Evolutionary conservation across 2,113 vertebrate genomes (phyloP).

Genomic region (Octodon degus): DNA sequence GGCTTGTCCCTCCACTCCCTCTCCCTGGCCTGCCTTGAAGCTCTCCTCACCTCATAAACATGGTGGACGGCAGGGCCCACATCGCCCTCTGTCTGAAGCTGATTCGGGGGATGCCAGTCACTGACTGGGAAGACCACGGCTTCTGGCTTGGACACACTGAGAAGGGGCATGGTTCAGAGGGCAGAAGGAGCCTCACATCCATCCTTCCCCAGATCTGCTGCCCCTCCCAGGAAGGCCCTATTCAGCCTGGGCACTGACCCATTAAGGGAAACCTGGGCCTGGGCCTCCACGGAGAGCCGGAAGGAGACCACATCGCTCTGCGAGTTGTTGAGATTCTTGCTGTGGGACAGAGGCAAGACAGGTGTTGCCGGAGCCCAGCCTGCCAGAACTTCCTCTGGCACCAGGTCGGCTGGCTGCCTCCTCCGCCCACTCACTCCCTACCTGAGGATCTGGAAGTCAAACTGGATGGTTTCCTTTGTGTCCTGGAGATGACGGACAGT

Average conservation of each 20-base stretch:
- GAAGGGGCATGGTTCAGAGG: slow-evolving; percentile 27
- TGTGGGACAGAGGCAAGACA: slow-evolving; percentile 78
- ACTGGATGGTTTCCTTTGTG: slow-evolving; percentile 90
- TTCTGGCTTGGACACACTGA: slow-evolving; percentile 93
- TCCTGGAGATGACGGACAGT: slow-evolving; percentile 91
- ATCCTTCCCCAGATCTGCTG: not conserved
- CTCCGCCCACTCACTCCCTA: slow-evolving; percentile 66
- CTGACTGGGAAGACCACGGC: slow-evolving; percentile 89
- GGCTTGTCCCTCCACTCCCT: not conserved
- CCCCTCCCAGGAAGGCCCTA: not conserved
- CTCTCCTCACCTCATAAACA: slow-evolving; percentile 92
- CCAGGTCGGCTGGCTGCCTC: too few relatives aligned
- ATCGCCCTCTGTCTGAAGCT: slow-evolving; percentile 86
- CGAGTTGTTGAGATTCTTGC: slow-evolving; percentile 96
- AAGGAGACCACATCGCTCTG: slow-evolving; percentile 91
- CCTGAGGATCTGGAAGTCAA: slow-evolving; percentile 95
- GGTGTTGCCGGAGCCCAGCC: not conserved
- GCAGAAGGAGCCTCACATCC: not conserved
- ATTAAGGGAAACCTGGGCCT: slow-evolving; percentile 89
- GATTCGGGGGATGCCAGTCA: slow-evolving; percentile 89
- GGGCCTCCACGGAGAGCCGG: slow-evolving; percentile 89
- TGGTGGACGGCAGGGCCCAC: slow-evolving; percentile 92
- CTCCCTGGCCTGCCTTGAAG: not conserved
- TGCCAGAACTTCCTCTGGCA: too few relatives aligned
- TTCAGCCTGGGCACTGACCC: slow-evolving; percentile 88